Conservation (phyloP, 92 coral and sea anemone genomes). For the Diadumene lineata region DNA sequence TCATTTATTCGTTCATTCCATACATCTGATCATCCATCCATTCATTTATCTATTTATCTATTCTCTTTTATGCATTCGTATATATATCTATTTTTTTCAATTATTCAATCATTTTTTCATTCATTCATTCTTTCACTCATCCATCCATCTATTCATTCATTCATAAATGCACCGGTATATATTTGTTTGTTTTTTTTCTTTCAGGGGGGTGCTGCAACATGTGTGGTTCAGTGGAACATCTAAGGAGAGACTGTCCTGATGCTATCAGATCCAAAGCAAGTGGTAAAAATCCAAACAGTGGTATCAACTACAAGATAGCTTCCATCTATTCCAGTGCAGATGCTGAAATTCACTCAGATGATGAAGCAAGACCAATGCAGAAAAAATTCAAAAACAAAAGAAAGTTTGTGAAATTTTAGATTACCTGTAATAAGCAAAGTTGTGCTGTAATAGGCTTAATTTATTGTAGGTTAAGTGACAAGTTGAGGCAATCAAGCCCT, state of each 20-base stretch:
- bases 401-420: slow-evolving; percentile 51
- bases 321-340: slow-evolving; percentile 54
- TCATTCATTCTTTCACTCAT: too few relatives aligned
- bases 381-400: slow-evolving; percentile 4
- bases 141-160: background rate
- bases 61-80: too few relatives aligned
- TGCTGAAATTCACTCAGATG: slow-evolving; percentile 50
- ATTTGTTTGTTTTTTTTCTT: background rate
- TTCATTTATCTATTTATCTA: too few relatives aligned
- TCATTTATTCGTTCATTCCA: too few relatives aligned
- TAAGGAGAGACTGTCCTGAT: slow-evolving; percentile 89
- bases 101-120: too few relatives aligned
- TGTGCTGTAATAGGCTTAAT: too few relatives aligned
- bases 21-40: too few relatives aligned
- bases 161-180: background rate
- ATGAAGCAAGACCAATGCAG: slow-evolving; percentile 17
- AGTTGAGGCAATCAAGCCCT: too few relatives aligned
- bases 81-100: too few relatives aligned
- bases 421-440: too few relatives aligned
- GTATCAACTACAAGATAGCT: background rate
- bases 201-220: slow-evolving; percentile 89
- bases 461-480: too few relatives aligned
- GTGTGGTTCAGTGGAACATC: slow-evolving; percentile 96
- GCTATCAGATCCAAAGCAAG: slow-evolving; percentile 16
- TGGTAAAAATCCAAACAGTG: slow-evolving; percentile 16